phyloP scores from a whole-genome alignment of 2,888 invertebrate genomes.

The Drosophila trichaetosa region DNA sequence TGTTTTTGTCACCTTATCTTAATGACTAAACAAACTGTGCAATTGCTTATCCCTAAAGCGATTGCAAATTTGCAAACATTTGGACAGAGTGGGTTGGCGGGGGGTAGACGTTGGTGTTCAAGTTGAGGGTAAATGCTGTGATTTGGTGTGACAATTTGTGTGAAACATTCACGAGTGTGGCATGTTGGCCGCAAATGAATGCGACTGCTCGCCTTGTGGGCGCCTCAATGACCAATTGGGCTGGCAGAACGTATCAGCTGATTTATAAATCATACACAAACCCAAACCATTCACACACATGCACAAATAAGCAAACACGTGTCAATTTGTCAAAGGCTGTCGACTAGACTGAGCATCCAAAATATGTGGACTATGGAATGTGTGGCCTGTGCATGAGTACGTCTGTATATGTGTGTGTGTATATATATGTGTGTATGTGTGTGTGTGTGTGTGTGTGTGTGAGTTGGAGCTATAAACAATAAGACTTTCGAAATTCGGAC shows the following conservation, averaged over 20 bases:
- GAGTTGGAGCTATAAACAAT: not conserved
- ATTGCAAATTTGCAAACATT: not conserved
- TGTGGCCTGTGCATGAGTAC: not conserved
- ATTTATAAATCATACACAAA: conserved; percentile 56
- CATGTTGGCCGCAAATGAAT: conserved; percentile 27
- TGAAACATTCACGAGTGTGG: conserved; percentile 29
- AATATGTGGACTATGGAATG: conserved; percentile 3
- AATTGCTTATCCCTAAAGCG: not conserved
- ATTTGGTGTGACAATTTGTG: conserved; percentile 13
- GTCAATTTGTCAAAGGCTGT: conserved; percentile 60
- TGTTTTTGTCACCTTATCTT: not conserved
- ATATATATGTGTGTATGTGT: not conserved
- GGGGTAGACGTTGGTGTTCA: not conserved
- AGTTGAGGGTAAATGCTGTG: not conserved
- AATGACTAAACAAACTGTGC: not conserved
- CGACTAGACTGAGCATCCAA: conserved; percentile 42
- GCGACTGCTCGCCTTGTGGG: conserved; percentile 12
- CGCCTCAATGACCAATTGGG: conserved; percentile 13
- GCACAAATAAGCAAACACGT: conserved; percentile 16
- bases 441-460: not conserved
- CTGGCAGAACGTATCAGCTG: conserved; percentile 29
- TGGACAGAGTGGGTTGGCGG: not conserved
- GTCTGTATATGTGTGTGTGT: not conserved
- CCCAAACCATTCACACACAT: conserved; percentile 2
- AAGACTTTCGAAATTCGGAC: conserved; percentile 17